phyloP scores from a whole-genome alignment of 2,888 invertebrate species.

The Phalera bucephala region DNA sequence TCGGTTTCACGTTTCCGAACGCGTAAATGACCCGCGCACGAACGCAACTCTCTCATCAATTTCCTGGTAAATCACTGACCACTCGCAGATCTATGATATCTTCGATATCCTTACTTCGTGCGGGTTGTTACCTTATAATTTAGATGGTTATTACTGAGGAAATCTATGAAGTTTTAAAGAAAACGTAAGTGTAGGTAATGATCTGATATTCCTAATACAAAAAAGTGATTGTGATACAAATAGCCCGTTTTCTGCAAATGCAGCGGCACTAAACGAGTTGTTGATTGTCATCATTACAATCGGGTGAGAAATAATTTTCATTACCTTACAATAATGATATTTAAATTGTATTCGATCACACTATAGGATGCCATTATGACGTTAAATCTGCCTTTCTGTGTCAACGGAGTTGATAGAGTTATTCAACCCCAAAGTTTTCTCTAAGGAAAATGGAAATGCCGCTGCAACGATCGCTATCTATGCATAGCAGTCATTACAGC shows the following conservation, averaged over 20 bases:
- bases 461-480: slow-evolving; percentile 23
- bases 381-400: slow-evolving; percentile 21
- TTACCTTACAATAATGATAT: slow-evolving; percentile 38
- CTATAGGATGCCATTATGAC: slow-evolving; percentile 30
- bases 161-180: slow-evolving; percentile 8
- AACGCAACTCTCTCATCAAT: slow-evolving; percentile 44
- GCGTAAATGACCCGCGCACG: slow-evolving; percentile 45
- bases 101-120: slow-evolving; percentile 40
- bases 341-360: slow-evolving; percentile 32
- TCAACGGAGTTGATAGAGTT: slow-evolving; percentile 7
- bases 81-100: slow-evolving; percentile 26
- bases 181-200: slow-evolving; percentile 15
- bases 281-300: slow-evolving; percentile 34
- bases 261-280: slow-evolving; percentile 25
- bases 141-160: slow-evolving; percentile 21
- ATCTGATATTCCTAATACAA: slow-evolving; percentile 30
- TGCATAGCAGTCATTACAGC: slow-evolving; percentile 36
- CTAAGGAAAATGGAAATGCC: slow-evolving; percentile 23
- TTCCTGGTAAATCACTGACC: slow-evolving; percentile 44
- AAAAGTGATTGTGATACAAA: slow-evolving; percentile 25
- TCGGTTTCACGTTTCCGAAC: slow-evolving; percentile 30
- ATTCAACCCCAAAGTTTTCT: slow-evolving; percentile 22
- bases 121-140: slow-evolving; percentile 42
- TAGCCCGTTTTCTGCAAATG: slow-evolving; percentile 25
- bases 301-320: slow-evolving; percentile 46